Evolutionary conservation across 2,888 invertebrate species (phyloP).

Genomic region (Chymomyza procnemis): DNA sequence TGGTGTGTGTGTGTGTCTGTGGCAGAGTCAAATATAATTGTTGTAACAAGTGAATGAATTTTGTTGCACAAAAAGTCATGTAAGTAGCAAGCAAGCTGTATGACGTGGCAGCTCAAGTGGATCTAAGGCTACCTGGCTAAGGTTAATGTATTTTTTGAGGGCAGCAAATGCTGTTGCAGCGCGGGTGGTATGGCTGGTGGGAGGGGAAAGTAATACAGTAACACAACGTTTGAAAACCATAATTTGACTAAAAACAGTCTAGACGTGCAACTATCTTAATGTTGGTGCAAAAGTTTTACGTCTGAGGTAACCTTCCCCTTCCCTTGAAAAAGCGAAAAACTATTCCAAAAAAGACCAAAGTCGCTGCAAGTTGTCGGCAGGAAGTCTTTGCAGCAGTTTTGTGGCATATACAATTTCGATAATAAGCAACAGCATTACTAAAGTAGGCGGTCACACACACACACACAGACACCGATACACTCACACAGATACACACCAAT

Average conservation of each 20-base stretch:
- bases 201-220: neutral
- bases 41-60: constrained; percentile 1
- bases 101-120: neutral
- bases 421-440: constrained; percentile 61
- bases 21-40: neutral
- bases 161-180: too few relatives aligned
- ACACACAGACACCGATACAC: constrained; percentile 13
- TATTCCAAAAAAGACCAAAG: neutral
- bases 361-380: constrained; percentile 28
- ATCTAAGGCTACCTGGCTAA: neutral
- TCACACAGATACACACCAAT: constrained; percentile 1
- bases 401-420: constrained; percentile 70
- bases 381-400: constrained; percentile 56
- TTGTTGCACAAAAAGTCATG: neutral
- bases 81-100: neutral
- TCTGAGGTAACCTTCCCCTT: constrained; percentile 6
- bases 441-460: constrained; percentile 1
- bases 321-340: constrained; percentile 15
- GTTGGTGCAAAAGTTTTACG: constrained; percentile 50
- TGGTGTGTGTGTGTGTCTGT: neutral
- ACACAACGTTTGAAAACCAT: constrained; percentile 60
- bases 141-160: neutral
- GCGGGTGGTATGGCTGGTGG: neutral
- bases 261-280: constrained; percentile 70
- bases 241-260: constrained; percentile 70